phyloP scores from a whole-genome alignment of 2,888 invertebrate genomes.

The Serrognathus titanus region DNA sequence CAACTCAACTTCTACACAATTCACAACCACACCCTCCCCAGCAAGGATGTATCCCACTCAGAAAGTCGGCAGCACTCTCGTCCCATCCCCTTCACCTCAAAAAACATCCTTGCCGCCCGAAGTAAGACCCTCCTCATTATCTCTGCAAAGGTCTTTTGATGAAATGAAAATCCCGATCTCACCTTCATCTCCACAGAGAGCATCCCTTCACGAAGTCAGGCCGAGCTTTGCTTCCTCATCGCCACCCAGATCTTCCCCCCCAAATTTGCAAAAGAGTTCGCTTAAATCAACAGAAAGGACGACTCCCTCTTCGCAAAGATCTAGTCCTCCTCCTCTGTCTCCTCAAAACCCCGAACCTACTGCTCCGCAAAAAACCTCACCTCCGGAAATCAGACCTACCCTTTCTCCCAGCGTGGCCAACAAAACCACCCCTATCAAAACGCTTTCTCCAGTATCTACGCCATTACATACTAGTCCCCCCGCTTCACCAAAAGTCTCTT shows the following conservation, averaged over 20 bases:
- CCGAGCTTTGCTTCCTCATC: background rate
- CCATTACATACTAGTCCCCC: constrained; percentile 15
- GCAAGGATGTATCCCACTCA: constrained; percentile 11
- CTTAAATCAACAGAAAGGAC: constrained; percentile 3
- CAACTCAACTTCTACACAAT: constrained; percentile 11
- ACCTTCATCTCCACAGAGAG: background rate
- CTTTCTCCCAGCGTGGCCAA: constrained; percentile 21
- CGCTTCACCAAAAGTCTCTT: constrained; percentile 28
- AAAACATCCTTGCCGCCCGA: constrained; percentile 5
- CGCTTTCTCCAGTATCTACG: constrained; percentile 15
- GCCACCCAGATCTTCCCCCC: constrained; percentile 1
- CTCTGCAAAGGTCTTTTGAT: constrained; percentile 6
- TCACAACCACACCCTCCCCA: constrained; percentile 4
- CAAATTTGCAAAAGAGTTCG: constrained; percentile 1
- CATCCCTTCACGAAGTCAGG: background rate
- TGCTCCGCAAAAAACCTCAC: constrained; percentile 19
- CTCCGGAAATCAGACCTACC: constrained; percentile 21
- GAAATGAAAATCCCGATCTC: background rate
- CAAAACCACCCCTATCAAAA: constrained; percentile 19
- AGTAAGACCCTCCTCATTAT: constrained; percentile 5
- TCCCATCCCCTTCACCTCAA: constrained; percentile 6
- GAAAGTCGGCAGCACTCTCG: constrained; percentile 4
- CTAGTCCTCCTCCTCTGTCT: constrained; percentile 8
- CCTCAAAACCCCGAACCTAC: constrained; percentile 6
- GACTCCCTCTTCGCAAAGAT: constrained; percentile 6